These are phyloP conservation scores for Paracanthobrama guichenoti DNA, from an alignment of 2,113 vertebrate genomes.

Conservation along the genomic window DNA sequence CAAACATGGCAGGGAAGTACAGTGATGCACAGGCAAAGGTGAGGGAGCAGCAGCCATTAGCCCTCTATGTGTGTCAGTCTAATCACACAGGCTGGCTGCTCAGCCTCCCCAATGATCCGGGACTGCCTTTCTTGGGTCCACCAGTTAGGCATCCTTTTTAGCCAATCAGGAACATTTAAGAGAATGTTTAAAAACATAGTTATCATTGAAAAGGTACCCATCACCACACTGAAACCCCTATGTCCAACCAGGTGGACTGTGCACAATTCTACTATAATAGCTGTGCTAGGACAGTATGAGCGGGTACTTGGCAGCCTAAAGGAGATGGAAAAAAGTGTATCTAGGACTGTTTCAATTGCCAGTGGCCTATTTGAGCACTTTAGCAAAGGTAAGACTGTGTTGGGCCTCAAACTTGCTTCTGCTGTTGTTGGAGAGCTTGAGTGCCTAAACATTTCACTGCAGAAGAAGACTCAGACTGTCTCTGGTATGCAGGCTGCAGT, in stretches of 20 bases:
- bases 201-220: neutral
- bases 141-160: too few species aligned
- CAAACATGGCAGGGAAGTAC: constrained; percentile 30
- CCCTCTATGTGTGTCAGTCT: constrained; percentile 14
- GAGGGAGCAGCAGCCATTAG: constrained; percentile 32
- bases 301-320: constrained; percentile 7
- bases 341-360: constrained; percentile 37
- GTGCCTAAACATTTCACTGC: constrained; percentile 46
- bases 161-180: too few species aligned
- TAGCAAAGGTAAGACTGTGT: constrained; percentile 42
- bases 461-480: constrained; percentile 41
- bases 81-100: constrained; percentile 12
- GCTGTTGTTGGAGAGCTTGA: constrained; percentile 41
- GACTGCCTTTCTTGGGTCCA: constrained; percentile 12
- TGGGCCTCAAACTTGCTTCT: constrained; percentile 40
- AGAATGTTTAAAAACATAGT: too few species aligned
- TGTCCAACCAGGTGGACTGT: constrained; percentile 34
- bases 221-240: constrained; percentile 19
- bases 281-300: constrained; percentile 39
- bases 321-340: constrained; percentile 44
- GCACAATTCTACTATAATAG: constrained; percentile 2
- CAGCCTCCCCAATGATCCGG: neutral
- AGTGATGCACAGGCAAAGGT: constrained; percentile 5
- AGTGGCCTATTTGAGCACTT: constrained; percentile 36
- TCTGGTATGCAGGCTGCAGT: constrained; percentile 41